Evolutionary conservation across 1,140 invertebrate species (phyloP), one percentile per base, ranked within the genome.

Genomic region (Portunus trituberculatus): DNA sequence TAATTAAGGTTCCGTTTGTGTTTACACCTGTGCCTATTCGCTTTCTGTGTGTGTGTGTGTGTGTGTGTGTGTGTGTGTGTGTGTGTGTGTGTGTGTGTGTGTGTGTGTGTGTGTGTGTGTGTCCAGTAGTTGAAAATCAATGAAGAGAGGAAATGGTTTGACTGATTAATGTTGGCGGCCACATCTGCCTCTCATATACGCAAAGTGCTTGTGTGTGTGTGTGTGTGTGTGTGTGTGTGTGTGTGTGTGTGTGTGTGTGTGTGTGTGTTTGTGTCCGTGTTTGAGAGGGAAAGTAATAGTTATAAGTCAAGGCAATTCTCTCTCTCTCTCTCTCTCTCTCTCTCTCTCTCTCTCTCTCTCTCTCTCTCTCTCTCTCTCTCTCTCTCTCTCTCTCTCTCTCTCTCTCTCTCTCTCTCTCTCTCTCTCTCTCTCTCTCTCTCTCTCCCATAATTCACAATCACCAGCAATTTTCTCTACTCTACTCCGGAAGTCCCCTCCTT

Each of bases 101-200:
- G 67, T 76, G 67, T 76, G 67, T 76, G 67, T 76, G 67, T 76
- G 67, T 76, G 67, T 76, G 67, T 76, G 67, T 76, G 67, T 76
- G 67, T n/a, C 25, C 6, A 20, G 67, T 25, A 1, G 67, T 76
- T 76, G 67, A n/a, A 76, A 76, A n/a, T 76, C 67, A 76, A 76
- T 76, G 20, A 76, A n/a, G 67, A 76, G 67, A 76, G 67, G 67
- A 76, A 76, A 76, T 76, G 67, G 67, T 76, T 76, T 76, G 16
- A 76, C 67, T 76, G 67, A 76, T 76, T 76, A n/a, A 76, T 76
- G 67, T 20, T 8, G 20, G 20, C 16, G n/a, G 67, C 67, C 67
- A n/a, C 25, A 76, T 76, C 67, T 76, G 10, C 7, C 25, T 76
- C 67, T n/a, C 67, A 76, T 76, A 76, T 76, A 76, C 67, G 12